A percentile compares a stretch with the other conserved stretches of the same genome.
phyloP scores from a whole-genome alignment of 2,888 invertebrate species.

The Dicycla oo region DNA sequence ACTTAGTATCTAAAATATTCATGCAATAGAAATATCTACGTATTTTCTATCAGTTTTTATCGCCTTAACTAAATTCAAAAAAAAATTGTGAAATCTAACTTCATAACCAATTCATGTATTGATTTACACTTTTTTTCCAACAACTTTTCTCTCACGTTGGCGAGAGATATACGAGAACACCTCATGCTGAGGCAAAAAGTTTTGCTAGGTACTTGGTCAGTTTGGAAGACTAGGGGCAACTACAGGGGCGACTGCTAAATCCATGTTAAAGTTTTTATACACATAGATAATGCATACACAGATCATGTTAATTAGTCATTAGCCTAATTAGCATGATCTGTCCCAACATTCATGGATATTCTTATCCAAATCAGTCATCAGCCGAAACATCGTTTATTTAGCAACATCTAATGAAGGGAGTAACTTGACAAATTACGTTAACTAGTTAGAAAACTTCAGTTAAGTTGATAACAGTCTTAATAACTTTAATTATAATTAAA shows the following conservation, averaged over 20 bases:
- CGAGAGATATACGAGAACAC: neutral
- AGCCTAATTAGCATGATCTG: neutral
- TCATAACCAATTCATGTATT: neutral
- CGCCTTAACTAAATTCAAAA: neutral
- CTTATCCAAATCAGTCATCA: neutral
- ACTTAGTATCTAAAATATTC: neutral
- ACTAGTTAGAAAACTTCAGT: conserved; percentile 37
- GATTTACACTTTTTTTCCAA: neutral
- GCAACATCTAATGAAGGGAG: too few relatives aligned
- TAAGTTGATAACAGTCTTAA: conserved; percentile 49
- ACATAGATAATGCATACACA: neutral
- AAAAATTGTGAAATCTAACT: neutral
- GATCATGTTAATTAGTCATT: conserved; percentile 8
- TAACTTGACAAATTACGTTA: conserved; percentile 41
- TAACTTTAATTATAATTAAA: conserved; percentile 55
- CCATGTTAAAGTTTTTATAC: neutral
- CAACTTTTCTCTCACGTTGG: too few relatives aligned
- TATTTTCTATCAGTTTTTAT: neutral
- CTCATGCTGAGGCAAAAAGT: neutral
- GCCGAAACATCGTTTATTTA: conserved; percentile 20
- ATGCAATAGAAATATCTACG: neutral
- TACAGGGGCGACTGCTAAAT: neutral
- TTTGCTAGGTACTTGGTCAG: neutral
- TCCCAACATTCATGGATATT: neutral
- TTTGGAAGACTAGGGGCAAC: neutral